Evolutionary conservation across 2,797 vertebrate genomes (phyloP).

Genomic region (Salmo trutta): DNA sequence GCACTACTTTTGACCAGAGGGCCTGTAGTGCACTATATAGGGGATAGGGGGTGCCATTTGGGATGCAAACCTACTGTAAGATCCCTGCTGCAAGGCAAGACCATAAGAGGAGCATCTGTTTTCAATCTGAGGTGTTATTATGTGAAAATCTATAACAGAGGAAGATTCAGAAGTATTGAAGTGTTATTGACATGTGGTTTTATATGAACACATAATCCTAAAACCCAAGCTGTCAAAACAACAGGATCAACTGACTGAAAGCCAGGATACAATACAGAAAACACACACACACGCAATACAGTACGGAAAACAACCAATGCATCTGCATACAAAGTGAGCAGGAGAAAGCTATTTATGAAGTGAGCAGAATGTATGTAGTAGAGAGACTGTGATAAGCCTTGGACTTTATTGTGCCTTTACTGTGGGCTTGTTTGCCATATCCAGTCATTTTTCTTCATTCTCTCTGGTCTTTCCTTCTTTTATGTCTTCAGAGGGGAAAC

Average conservation of each 20-base stretch:
- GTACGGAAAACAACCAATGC: neutral
- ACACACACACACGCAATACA: neutral
- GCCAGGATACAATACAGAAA: neutral
- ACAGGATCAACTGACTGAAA: neutral
- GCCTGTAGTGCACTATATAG: neutral
- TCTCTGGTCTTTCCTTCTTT: neutral
- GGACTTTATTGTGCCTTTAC: neutral
- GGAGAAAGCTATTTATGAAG: neutral
- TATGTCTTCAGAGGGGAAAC: neutral
- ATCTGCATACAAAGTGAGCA: neutral
- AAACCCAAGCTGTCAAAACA: neutral
- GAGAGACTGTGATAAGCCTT: neutral
- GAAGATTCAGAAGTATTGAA: neutral
- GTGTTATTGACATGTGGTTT: neutral
- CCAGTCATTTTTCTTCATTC: neutral
- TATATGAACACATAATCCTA: neutral
- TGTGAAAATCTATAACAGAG: neutral
- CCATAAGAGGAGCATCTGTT: neutral
- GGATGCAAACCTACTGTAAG: neutral
- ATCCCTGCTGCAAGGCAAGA: neutral
- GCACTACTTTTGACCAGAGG: neutral
- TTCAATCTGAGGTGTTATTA: neutral
- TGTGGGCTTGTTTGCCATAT: neutral
- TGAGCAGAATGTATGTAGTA: neutral
- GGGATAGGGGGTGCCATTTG: neutral